phyloP scores from a whole-genome alignment of 2,888 invertebrate genomes.

The Erebia ligea region DNA sequence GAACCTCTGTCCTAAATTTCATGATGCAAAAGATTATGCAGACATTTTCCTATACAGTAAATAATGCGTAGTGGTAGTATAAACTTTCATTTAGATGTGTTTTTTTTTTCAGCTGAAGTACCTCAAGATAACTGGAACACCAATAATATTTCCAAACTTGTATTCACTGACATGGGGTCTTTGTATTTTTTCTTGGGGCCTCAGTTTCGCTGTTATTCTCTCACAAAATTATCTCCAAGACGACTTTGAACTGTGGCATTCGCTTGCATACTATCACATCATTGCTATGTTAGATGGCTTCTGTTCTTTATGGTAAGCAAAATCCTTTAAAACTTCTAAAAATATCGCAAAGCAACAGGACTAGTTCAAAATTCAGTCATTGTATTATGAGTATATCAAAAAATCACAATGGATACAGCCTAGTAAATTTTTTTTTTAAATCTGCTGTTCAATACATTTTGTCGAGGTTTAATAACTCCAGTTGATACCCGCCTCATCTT shows the following conservation, averaged over 20 bases:
- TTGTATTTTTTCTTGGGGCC: conserved; percentile 86
- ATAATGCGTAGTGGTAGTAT: neutral
- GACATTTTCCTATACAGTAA: too few relatives aligned
- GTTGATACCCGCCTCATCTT: too few relatives aligned
- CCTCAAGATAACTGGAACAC: conserved; percentile 84
- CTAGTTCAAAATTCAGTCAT: too few relatives aligned
- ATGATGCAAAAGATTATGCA: too few relatives aligned
- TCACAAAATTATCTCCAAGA: conserved; percentile 88
- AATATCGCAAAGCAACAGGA: neutral
- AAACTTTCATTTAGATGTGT: neutral
- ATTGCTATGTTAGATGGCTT: conserved; percentile 89
- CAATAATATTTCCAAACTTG: conserved; percentile 86
- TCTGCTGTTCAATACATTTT: too few relatives aligned
- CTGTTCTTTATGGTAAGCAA: conserved; percentile 86
- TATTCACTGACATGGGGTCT: conserved; percentile 85
- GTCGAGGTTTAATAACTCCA: too few relatives aligned
- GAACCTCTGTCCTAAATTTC: too few relatives aligned
- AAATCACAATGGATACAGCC: too few relatives aligned
- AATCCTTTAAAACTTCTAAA: neutral
- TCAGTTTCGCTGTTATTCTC: conserved; percentile 86
- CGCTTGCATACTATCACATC: conserved; percentile 88
- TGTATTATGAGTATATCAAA: too few relatives aligned
- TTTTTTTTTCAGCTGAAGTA: conserved; percentile 81
- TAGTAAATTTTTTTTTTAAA: too few relatives aligned
- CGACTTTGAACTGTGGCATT: conserved; percentile 88